Conservation (phyloP, 1,140 invertebrate genomes). For the Papilio polyxenes region DNA sequence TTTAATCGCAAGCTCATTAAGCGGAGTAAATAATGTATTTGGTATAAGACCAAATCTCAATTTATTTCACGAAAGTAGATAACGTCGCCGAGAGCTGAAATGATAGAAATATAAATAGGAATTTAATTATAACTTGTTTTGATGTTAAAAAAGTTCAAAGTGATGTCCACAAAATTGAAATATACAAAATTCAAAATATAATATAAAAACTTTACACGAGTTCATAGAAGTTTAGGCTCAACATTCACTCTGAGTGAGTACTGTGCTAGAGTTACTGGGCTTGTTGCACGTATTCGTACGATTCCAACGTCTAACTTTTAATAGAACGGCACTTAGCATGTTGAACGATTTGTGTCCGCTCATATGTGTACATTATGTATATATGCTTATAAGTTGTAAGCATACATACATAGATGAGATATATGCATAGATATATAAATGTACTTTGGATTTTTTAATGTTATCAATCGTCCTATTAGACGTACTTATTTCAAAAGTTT, state of each 20-base stretch:
- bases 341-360: neutral
- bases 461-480: neutral
- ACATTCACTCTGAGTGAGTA: neutral
- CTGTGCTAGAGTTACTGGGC: neutral
- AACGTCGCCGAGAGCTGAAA: neutral
- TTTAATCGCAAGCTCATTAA: neutral
- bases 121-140: neutral
- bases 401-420: too few species aligned
- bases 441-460: too few species aligned
- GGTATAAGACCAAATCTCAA: neutral
- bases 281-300: neutral
- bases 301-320: conserved; percentile 11
- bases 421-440: too few species aligned
- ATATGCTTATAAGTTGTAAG: neutral
- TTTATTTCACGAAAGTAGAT: neutral
- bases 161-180: neutral
- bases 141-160: neutral
- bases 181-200: conserved; percentile 4
- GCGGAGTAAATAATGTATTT: neutral
- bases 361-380: neutral
- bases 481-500: too few species aligned
- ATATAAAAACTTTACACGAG: neutral
- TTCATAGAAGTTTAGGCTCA: neutral
- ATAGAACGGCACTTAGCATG: conserved; percentile 13
- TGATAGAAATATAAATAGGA: neutral